Evolutionary conservation across 2,888 invertebrate genomes (phyloP).

Genomic region (Sycophila texana): DNA sequence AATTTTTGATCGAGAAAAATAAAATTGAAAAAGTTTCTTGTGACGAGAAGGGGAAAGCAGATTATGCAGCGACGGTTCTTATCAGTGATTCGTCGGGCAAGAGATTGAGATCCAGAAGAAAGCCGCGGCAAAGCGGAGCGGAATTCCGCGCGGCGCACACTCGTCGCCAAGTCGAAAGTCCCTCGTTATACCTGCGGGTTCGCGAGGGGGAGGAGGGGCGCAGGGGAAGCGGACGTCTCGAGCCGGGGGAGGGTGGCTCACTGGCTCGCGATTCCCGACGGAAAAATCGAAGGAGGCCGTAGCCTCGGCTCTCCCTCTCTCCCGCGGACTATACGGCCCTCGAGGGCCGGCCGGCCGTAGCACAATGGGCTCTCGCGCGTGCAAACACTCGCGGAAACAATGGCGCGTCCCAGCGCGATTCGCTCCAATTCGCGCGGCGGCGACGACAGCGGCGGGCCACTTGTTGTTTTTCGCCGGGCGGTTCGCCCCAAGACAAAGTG

Average conservation of each 20-base stretch:
- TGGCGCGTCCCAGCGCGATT: conserved; percentile 15
- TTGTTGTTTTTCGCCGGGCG: conserved; percentile 39
- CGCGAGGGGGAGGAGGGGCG: no score
- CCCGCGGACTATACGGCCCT: conserved; percentile 15
- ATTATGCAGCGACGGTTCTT: no score
- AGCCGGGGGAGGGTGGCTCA: neutral
- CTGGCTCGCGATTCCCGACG: neutral
- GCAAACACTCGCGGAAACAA: conserved; percentile 31
- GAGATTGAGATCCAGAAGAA: no score
- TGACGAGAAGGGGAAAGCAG: no score
- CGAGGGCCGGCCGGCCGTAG: conserved; percentile 1
- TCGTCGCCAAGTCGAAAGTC: neutral
- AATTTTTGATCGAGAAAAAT: no score
- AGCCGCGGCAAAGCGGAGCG: no score
- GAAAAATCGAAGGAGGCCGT: conserved; percentile 23
- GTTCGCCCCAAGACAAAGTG: conserved; percentile 28
- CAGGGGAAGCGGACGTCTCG: neutral
- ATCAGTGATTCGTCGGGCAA: no score
- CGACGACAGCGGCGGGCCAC: conserved; percentile 28
- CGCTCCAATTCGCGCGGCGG: neutral
- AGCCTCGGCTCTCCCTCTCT: neutral
- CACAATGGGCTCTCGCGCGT: conserved; percentile 7
- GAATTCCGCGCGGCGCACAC: no score
- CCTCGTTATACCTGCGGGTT: no score
- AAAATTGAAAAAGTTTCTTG: no score